Percentiles rank a stretch among this genome's conserved stretches.
Conservation (phyloP, 2,888 invertebrate genomes). For the Cataglyphis altisquamis region DNA sequence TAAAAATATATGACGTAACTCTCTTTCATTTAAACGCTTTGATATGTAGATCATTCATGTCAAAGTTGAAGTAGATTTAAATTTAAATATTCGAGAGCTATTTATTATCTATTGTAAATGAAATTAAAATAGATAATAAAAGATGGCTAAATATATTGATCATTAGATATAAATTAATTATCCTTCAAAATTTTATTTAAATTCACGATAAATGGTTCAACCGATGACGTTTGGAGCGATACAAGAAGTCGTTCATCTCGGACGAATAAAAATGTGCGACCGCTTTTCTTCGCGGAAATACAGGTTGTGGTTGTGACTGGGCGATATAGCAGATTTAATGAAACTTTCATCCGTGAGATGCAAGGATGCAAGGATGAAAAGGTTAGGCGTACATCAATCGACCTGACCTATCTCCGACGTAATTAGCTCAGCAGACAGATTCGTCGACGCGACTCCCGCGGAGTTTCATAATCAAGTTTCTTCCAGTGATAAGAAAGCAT, state of each 20-base stretch:
- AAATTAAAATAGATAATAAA: constrained; percentile 4
- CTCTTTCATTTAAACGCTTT: neutral
- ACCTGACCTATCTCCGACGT: constrained; percentile 64
- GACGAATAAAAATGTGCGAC: neutral
- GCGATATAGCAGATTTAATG: constrained; percentile 56
- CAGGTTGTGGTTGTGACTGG: constrained; percentile 23
- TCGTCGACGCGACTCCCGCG: constrained; percentile 31
- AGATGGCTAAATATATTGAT: neutral
- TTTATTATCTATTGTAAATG: neutral
- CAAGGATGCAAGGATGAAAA: constrained; percentile 58
- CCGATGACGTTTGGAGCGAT: constrained; percentile 21
- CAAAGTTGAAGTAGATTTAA: neutral
- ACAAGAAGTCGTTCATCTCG: constrained; percentile 4
- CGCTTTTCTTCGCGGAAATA: constrained; percentile 32
- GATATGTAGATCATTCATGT: neutral
- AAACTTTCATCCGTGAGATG: constrained; percentile 69
- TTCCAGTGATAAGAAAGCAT: constrained; percentile 28
- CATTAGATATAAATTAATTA: constrained; percentile 21
- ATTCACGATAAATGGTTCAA: constrained; percentile 16
- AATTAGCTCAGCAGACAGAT: constrained; percentile 60
- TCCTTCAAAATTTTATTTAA: constrained; percentile 35
- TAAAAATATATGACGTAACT: neutral
- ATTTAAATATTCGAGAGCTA: neutral
- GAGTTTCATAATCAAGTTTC: constrained; percentile 34
- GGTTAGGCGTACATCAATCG: constrained; percentile 64